phyloP scores from a whole-genome alignment of 2,888 invertebrate species.

The Axea sp. region DNA sequence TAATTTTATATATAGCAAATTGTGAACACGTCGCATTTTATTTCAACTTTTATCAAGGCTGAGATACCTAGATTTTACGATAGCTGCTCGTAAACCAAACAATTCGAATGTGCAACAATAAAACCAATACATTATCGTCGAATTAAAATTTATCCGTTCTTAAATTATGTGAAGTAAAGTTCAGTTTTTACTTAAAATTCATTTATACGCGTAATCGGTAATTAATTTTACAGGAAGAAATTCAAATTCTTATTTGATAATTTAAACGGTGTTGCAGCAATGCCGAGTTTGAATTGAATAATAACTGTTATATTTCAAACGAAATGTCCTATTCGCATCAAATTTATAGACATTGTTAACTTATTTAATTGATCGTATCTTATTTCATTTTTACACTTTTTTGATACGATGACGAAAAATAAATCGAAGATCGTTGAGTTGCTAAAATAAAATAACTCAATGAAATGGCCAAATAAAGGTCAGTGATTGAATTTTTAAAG shows the following conservation, averaged over 20 bases:
- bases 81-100: constrained; percentile 35
- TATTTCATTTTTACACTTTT: constrained; percentile 16
- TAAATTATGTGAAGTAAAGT: no score
- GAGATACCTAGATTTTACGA: constrained; percentile 35
- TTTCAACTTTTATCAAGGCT: constrained; percentile 28
- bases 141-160: constrained; percentile 35
- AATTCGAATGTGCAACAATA: constrained; percentile 12
- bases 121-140: constrained; percentile 22
- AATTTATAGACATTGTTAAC: constrained; percentile 53
- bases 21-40: constrained; percentile 9
- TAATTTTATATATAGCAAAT: no score
- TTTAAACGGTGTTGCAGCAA: no score
- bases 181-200: no score
- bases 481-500: constrained; percentile 16
- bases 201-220: no score
- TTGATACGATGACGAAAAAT: constrained; percentile 12
- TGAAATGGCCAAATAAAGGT: constrained; percentile 34
- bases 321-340: constrained; percentile 28
- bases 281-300: no score
- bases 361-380: constrained; percentile 52
- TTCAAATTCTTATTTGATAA: no score
- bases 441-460: constrained; percentile 23
- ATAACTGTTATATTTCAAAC: constrained; percentile 40
- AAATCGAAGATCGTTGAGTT: constrained; percentile 31
- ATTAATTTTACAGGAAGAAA: no score